Conservation (phyloP, 2,888 invertebrate species). For the Diploptera punctata region DNA sequence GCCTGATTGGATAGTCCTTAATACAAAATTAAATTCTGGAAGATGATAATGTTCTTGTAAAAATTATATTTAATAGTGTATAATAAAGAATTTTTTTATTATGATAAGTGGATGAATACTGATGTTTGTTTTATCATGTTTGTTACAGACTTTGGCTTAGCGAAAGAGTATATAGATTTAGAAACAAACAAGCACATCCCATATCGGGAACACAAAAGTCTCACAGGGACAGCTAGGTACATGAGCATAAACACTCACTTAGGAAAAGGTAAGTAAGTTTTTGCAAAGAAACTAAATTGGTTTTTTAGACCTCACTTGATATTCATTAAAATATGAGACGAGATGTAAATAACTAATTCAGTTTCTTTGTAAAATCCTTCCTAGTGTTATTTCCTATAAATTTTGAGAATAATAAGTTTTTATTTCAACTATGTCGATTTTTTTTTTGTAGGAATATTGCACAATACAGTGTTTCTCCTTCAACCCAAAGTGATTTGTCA, state of each 20-base stretch:
- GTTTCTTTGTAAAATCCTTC: no score
- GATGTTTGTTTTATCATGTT: conserved; percentile 33
- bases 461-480: no score
- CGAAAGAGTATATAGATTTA: conserved; percentile 99
- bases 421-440: no score
- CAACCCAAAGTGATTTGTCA: no score
- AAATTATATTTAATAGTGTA: not conserved
- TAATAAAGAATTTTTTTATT: not conserved
- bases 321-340: no score
- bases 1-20: no score
- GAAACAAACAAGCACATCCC: conserved; percentile 99
- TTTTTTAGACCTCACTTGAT: no score
- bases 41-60: not conserved
- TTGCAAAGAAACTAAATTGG: not conserved
- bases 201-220: conserved; percentile 99
- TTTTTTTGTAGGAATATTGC: no score
- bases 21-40: no score
- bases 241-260: conserved; percentile 99
- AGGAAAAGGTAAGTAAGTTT: conserved; percentile 81
- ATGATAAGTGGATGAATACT: not conserved
- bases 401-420: no score
- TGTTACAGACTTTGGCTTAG: conserved; percentile 96
- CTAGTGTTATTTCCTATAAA: no score
- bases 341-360: no score
- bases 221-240: conserved; percentile 99